phyloP scores from a whole-genome alignment of 2,888 invertebrate genomes.

The Camponotus fellah region DNA sequence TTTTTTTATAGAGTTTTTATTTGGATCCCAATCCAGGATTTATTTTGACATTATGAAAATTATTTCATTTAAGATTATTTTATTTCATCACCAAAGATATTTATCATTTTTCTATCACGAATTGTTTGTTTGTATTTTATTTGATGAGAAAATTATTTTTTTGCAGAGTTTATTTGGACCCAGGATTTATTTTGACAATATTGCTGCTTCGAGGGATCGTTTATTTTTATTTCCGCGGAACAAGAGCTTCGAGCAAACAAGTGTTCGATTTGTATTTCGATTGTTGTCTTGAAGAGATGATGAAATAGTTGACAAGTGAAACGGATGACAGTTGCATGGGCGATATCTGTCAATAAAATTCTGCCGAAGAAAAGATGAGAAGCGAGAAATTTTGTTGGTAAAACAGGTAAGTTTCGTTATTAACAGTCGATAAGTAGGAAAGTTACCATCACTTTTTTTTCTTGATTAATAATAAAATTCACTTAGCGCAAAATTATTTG shows the following conservation, averaged over 20 bases:
- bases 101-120: background rate
- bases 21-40: too few relatives aligned
- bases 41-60: too few relatives aligned
- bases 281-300: background rate
- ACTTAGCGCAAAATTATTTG: background rate
- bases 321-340: background rate
- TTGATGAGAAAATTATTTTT: background rate
- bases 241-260: background rate
- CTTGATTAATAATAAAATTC: background rate
- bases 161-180: background rate
- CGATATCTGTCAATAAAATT: conserved; percentile 1
- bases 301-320: background rate
- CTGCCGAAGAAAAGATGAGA: background rate
- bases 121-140: background rate
- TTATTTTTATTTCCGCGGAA: background rate
- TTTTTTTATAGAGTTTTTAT: too few relatives aligned
- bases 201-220: background rate
- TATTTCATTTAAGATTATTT: too few relatives aligned
- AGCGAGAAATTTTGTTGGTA: background rate
- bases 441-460: background rate
- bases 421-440: background rate
- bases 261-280: too few relatives aligned
- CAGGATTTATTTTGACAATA: background rate
- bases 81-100: too few relatives aligned
- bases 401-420: background rate